Evolutionary conservation across 2,113 vertebrate species (phyloP).

Genomic region (Ramphastos sulfuratus): DNA sequence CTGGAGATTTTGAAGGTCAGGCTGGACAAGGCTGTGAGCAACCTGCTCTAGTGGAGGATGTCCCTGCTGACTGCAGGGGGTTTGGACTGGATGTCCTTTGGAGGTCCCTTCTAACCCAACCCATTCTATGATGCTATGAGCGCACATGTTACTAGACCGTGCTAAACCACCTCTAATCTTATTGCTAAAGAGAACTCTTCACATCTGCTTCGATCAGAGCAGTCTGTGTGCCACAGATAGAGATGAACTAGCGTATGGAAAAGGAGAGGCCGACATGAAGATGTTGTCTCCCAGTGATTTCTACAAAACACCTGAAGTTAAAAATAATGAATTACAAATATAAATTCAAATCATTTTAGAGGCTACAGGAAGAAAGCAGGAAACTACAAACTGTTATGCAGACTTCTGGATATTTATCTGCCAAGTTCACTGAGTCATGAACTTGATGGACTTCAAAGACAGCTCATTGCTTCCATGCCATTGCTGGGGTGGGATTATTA

Average conservation of each 20-base stretch:
- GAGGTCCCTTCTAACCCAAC: no score
- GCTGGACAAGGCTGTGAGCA: no score
- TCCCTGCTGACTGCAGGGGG: no score
- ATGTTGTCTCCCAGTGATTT: neutral
- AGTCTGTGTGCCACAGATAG: neutral
- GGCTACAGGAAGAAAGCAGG: neutral
- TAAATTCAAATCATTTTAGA: neutral
- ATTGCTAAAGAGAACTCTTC: neutral
- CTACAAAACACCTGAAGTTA: neutral
- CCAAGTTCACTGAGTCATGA: neutral
- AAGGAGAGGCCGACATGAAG: neutral
- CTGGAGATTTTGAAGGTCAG: neutral
- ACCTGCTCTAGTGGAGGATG: no score
- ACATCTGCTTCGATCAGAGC: neutral
- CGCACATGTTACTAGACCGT: neutral
- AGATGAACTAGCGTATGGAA: neutral
- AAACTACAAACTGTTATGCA: neutral
- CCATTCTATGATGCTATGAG: neutral
- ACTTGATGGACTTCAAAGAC: neutral
- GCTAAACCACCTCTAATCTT: neutral
- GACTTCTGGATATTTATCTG: neutral
- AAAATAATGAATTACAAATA: neutral
- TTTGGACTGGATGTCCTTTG: no score
- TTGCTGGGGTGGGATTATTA: neutral
- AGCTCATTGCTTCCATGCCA: neutral